Conservation (phyloP, 2,113 vertebrate genomes). For the Chlorodrepanis virens region DNA sequence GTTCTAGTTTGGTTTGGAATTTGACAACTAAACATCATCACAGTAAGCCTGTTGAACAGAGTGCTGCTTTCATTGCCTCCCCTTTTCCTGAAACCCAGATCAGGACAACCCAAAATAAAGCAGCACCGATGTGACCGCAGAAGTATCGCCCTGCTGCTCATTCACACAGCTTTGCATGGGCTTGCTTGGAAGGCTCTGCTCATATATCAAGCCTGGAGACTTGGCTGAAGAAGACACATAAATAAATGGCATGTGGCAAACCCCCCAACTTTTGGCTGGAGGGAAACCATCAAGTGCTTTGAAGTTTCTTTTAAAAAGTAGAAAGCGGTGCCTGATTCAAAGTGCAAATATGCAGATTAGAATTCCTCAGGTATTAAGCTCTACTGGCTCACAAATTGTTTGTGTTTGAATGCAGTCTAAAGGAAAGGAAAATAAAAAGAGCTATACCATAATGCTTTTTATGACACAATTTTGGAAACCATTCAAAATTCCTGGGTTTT, state of each 20-base stretch:
- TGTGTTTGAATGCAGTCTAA: conserved; percentile 57
- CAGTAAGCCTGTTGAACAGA: background rate
- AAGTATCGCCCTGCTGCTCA: background rate
- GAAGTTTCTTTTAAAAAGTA: conserved; percentile 16
- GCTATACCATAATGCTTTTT: conserved; percentile 31
- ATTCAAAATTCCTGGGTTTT: conserved; percentile 45
- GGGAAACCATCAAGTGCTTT: conserved; percentile 9
- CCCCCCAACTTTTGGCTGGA: background rate
- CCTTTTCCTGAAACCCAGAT: background rate
- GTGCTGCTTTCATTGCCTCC: background rate
- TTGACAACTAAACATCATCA: background rate
- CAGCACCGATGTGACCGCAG: background rate
- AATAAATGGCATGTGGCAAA: background rate
- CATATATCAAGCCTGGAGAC: background rate
- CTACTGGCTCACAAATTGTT: conserved; percentile 54
- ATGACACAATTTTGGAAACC: conserved; percentile 61
- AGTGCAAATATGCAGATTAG: conserved; percentile 55
- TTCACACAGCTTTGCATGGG: background rate
- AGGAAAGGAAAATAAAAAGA: conserved; percentile 49
- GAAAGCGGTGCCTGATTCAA: conserved; percentile 37
- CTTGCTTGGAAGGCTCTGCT: conserved; percentile 1
- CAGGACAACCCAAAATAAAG: background rate
- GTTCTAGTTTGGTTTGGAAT: background rate
- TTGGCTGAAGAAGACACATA: conserved; percentile 22
- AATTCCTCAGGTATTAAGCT: conserved; percentile 58